Conservation (phyloP, 2,888 invertebrate species). For the Cephus rjabovi region DNA sequence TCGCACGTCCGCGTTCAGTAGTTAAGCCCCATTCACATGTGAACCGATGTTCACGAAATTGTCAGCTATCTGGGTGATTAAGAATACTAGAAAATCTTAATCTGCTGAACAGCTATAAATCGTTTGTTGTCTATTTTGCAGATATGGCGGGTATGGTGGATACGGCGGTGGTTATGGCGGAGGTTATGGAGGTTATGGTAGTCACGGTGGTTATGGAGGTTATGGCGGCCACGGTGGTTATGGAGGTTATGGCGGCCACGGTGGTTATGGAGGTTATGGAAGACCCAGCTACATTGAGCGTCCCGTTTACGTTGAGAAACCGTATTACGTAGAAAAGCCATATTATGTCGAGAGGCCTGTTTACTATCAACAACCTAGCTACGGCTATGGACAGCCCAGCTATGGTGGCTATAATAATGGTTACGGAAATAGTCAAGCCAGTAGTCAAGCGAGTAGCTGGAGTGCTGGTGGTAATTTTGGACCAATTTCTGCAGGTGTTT, state of each 20-base stretch:
- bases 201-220: background rate
- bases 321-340: conserved; percentile 9
- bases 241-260: conserved; percentile 21
- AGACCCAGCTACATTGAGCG: conserved; percentile 26
- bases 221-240: conserved; percentile 7
- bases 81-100: background rate
- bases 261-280: conserved; percentile 26
- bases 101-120: background rate
- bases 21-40: background rate
- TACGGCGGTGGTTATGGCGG: conserved; percentile 2
- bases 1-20: background rate
- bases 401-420: background rate
- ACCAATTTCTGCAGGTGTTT: conserved; percentile 7
- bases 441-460: conserved; percentile 26
- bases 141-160: conserved; percentile 19
- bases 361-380: conserved; percentile 16
- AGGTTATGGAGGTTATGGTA: background rate
- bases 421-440: conserved; percentile 21
- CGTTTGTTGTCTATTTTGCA: background rate
- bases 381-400: conserved; percentile 10
- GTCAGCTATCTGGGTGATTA: background rate
- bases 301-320: conserved; percentile 13
- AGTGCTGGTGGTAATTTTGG: conserved; percentile 19
- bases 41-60: background rate
- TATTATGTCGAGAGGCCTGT: conserved; percentile 17